Conservation (phyloP, 2,113 vertebrate species). For the Chaetodon trifascialis region DNA sequence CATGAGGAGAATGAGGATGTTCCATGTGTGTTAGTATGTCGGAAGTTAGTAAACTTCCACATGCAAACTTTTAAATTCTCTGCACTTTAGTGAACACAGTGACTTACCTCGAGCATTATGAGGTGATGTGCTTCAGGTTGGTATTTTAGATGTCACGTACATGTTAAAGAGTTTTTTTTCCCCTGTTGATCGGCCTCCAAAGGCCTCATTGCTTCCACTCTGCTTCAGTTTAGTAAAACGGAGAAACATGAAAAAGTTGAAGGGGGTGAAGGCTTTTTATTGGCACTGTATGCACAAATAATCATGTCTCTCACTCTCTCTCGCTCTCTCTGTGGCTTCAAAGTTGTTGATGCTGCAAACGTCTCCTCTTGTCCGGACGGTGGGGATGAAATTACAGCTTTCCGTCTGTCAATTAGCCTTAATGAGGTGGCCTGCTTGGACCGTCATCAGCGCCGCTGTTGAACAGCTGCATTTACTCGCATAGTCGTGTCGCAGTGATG, state of each 20-base stretch:
- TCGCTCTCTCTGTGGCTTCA: not conserved
- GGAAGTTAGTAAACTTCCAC: too few species aligned
- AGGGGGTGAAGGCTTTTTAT: too few species aligned
- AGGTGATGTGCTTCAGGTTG: not conserved
- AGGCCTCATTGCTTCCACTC: not conserved
- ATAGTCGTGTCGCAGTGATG: not conserved
- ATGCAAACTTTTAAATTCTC: too few species aligned
- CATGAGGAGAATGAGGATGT: not conserved
- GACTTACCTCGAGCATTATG: not conserved
- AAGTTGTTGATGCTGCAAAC: slow-evolving; percentile 25
- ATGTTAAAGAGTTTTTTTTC: too few species aligned
- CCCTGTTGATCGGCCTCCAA: too few species aligned
- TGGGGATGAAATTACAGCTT: slow-evolving; percentile 64
- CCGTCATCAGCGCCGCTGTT: not conserved
- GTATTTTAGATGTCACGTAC: not conserved
- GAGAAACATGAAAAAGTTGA: too few species aligned
- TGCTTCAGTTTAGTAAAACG: too few species aligned
- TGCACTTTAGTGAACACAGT: not conserved
- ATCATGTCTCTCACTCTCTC: too few species aligned
- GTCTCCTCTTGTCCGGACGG: slow-evolving; percentile 8
- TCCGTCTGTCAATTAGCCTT: slow-evolving; percentile 14
- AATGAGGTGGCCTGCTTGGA: not conserved
- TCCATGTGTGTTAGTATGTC: not conserved
- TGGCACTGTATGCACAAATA: not conserved
- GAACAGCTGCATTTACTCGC: not conserved